Conservation (phyloP, 92 coral and sea anemone species). For the Epizoanthus scotinus region DNA sequence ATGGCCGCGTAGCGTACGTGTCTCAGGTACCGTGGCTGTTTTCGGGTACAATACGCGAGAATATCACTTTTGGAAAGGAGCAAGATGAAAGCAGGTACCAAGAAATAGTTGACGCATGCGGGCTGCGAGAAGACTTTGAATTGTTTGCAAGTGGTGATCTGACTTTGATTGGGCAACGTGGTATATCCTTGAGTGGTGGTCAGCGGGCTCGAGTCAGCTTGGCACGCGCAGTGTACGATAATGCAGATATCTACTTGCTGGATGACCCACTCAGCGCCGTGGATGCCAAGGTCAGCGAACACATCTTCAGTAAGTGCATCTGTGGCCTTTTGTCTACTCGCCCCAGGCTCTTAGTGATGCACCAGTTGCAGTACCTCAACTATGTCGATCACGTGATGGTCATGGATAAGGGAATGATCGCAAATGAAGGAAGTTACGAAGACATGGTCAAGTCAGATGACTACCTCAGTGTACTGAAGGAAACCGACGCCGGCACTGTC, state of each 20-base stretch:
- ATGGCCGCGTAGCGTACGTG: background rate
- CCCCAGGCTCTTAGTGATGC: slow-evolving; percentile 7
- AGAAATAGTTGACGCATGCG: no score
- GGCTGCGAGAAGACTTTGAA: no score
- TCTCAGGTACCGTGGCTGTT: slow-evolving; percentile 22
- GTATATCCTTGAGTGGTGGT: slow-evolving; percentile 9
- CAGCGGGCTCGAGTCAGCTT: slow-evolving; percentile 18
- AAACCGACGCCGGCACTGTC: no score
- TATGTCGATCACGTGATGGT: slow-evolving; percentile 22
- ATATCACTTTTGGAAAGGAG: background rate
- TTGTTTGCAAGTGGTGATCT: no score
- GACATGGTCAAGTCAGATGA: slow-evolving; percentile 12
- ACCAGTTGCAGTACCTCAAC: slow-evolving; percentile 11
- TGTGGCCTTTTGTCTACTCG: slow-evolving; percentile 18
- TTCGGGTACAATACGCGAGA: slow-evolving; percentile 17
- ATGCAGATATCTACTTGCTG: slow-evolving; percentile 6
- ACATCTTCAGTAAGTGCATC: slow-evolving; percentile 19
- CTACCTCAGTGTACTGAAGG: no score
- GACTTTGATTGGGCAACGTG: no score
- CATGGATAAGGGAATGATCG: slow-evolving; percentile 18
- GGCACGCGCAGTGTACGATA: slow-evolving; percentile 18
- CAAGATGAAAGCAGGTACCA: no score
- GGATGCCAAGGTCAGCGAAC: slow-evolving; percentile 18
- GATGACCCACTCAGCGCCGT: slow-evolving; percentile 23
- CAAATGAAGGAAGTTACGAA: slow-evolving; percentile 11